Evolutionary conservation across 2,113 vertebrate species (phyloP), one percentile per base, ranked within the genome.

Genomic region (Dromas ardeola): DNA sequence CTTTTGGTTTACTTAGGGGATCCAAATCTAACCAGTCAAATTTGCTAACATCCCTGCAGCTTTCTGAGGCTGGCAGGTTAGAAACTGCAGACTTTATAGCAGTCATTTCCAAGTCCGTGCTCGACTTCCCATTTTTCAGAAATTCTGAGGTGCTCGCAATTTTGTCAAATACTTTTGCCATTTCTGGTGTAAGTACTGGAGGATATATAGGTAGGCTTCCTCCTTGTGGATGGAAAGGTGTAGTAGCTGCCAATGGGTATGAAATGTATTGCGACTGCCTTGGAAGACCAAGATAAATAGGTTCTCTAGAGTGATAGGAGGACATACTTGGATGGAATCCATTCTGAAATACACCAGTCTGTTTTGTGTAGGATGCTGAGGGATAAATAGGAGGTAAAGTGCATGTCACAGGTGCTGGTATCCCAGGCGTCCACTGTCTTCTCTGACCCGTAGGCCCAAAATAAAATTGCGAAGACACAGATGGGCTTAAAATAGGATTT

Each of bases 21-120:
- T 99, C 99, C 94, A 99, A 98, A 91, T 99, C 99, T 92, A 99
- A 92, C 99, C 99, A 99, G 55, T 99, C 99, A 40, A 99, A 99
- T 93, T 98, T 98, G 96, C 98, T 99, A 40, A 99, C 98, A 83
- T 97, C 98, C 49, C 93, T 92, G 7, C 98, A 86, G 36, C 98
- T 95, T 85, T 99, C 98, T 0, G 98, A 98, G 49, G 58, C 59
- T 3, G 98, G 97, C 4, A 98, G 96, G 91, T 88, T 97, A 27
- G 97, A 98, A 61, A 98, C 97, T 27, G 98, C 87, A 79, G 98
- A 95, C 55, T 98, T 98, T 27, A 98, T 59, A 93, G 93, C 94
- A 43, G 83, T 97, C 59, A 98, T 97, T 61, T 99, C 99, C 18
- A 98, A 78, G 88, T 99, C 99, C 2, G 97, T 98, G 97, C 96